These are phyloP conservation scores for Thalpophila matura DNA, from an alignment of 2,888 invertebrate species.

Conservation along the genomic window DNA sequence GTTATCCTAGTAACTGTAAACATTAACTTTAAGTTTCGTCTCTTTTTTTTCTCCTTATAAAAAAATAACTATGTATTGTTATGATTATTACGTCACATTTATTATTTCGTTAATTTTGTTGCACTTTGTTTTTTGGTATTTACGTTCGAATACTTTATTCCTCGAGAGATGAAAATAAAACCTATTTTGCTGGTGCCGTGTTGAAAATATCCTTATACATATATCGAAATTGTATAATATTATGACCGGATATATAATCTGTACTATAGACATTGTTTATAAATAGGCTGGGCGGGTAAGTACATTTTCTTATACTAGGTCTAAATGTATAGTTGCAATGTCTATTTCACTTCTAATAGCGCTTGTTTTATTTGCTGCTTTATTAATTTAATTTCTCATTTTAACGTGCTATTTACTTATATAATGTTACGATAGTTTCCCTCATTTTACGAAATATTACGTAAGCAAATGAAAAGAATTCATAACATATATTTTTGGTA, in stretches of 20 bases:
- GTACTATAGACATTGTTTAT: conserved; percentile 57
- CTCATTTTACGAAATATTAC: conserved; percentile 38
- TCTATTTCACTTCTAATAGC: conserved; percentile 68
- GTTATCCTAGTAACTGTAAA: conserved; percentile 1
- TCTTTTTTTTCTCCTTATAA: neutral
- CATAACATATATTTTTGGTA: neutral
- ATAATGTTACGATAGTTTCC: conserved; percentile 48
- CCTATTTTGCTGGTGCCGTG: conserved; percentile 77
- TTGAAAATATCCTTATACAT: conserved; percentile 49
- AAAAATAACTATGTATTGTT: conserved; percentile 1
- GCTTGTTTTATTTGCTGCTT: conserved; percentile 87
- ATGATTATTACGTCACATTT: conserved; percentile 27
- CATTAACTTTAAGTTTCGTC: conserved; percentile 13
- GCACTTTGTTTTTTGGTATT: conserved; percentile 70
- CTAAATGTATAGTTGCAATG: conserved; percentile 66
- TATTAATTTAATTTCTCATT: conserved; percentile 70
- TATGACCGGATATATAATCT: conserved; percentile 46
- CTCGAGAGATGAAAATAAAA: conserved; percentile 32
- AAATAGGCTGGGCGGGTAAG: conserved; percentile 53
- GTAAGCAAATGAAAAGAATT: conserved; percentile 72
- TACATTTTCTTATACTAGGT: conserved; percentile 57
- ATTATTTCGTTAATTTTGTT: conserved; percentile 63
- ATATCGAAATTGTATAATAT: conserved; percentile 35
- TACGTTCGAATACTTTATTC: conserved; percentile 16
- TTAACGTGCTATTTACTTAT: conserved; percentile 58